A percentile compares a stretch with the other conserved stretches of the same genome.
These are phyloP conservation scores for Leptopilina boulardi DNA, from an alignment of 1,140 invertebrate genomes.

Conservation along the genomic window DNA sequence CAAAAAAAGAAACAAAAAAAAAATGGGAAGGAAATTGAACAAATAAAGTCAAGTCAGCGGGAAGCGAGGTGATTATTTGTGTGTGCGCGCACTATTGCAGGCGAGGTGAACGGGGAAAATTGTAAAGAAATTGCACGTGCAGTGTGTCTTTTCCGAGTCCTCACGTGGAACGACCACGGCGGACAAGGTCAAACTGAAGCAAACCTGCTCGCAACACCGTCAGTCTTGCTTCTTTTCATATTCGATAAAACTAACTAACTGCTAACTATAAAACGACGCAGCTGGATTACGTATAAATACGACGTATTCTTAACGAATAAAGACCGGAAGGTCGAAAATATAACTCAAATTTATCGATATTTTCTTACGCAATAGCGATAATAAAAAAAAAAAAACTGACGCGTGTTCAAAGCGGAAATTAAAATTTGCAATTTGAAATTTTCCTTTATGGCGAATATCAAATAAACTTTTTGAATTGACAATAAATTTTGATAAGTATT, in stretches of 20 bases:
- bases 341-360: conserved; percentile 18
- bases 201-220: conserved; percentile 22
- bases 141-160: conserved; percentile 22
- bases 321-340: conserved; percentile 19
- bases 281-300: conserved; percentile 16
- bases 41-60: conserved; percentile 11
- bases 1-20: neutral
- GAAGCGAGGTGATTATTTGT: conserved; percentile 2
- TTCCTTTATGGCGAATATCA: no score
- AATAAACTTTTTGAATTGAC: no score
- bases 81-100: neutral
- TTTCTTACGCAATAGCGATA: neutral
- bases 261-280: conserved; percentile 15
- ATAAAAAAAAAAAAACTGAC: no score
- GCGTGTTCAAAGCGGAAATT: no score
- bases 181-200: conserved; percentile 27
- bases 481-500: no score
- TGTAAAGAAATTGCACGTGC: conserved; percentile 29
- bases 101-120: conserved; percentile 32
- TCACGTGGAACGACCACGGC: conserved; percentile 29
- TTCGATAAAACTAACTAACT: conserved; percentile 12
- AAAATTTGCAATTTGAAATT: no score
- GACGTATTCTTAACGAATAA: conserved; percentile 13
- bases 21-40: conserved; percentile 12
- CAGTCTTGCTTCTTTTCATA: conserved; percentile 31